Base-by-base conservation (phyloP, 1,140 invertebrate species). In the Aphelinus certus region DNA sequence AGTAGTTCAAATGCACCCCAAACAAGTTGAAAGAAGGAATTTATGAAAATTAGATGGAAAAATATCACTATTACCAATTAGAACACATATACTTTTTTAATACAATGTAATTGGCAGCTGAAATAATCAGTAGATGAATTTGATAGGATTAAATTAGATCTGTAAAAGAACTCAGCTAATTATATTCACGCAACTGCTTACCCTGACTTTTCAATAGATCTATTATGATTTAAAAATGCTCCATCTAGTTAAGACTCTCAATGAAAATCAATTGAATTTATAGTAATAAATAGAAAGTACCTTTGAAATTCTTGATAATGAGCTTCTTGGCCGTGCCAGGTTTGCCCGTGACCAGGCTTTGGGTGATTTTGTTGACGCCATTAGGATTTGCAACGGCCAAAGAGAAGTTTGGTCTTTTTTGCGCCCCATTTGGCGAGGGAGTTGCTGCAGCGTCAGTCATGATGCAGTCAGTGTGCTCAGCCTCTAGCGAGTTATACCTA, bases 271-370 rank as follows among this genome's bases (percentile, higher is more conserved):
- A 26, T 26, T 26, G 26, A 26, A 26, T 61, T 61, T 61, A 43
- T 61, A 61, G 26, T 10, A 5, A 61, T 45, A 61, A 61, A 61
- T 43, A 61, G 3, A 61, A 61, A 45, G 90, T 91, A 97, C 96
- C 95, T 92, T 95, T 96, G 81, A 97, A 96, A 87, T 98, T 98
- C 89, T 98, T 98, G 82, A 98, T 98, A 79, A 97, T 92, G 79
- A 98, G 90, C 88, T 98, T 98, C 86, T 96, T 97, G 7, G 96
- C 92, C 61, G 95, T 91, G 58, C 95, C 95, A 45, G 93, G 93
- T 83, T 95, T 94, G n/a, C 89, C 88, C 78, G 90, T 93, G 7
- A 91, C 88, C 7, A 93, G 76, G 48, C 87, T 90, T 48, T 93
- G 90, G n/a, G 91, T 88, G 81, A 92, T 91, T 82, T 93, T 92